A percentile compares a stretch with the other conserved stretches of the same genome.
Conservation (phyloP, 2,797 vertebrate genomes). For the Halcyon leucocephala region DNA sequence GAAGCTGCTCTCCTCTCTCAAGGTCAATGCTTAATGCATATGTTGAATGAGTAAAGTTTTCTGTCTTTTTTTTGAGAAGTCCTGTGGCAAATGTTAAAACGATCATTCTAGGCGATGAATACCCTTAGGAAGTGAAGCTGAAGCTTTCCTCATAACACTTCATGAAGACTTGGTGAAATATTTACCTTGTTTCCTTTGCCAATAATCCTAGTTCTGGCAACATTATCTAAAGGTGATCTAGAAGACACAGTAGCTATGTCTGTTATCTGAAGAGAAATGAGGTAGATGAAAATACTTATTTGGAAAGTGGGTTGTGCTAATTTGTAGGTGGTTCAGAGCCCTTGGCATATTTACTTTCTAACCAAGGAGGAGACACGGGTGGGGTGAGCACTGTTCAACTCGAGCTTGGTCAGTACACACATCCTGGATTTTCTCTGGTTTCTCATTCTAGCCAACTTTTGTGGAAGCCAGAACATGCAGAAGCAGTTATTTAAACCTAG, state of each 20-base stretch:
- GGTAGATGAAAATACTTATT: rapidly evolving
- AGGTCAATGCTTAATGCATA: not conserved
- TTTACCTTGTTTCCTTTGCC: rapidly evolving
- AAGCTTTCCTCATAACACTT: not conserved
- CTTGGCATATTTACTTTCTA: not conserved
- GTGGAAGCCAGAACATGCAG: not conserved
- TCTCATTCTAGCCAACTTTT: not conserved
- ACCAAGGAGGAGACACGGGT: not conserved
- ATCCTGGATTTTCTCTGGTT: not conserved
- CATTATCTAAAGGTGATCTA: rapidly evolving
- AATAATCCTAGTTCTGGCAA: not conserved
- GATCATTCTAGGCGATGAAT: not conserved
- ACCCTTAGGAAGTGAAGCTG: not conserved
- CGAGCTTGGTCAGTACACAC: rapidly evolving
- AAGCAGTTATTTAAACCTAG: not conserved
- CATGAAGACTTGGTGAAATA: not conserved
- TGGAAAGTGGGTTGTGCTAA: not conserved
- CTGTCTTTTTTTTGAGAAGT: not conserved
- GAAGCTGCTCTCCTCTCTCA: not conserved
- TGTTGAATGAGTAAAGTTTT: rapidly evolving
- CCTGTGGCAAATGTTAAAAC: not conserved
- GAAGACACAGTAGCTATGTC: not conserved
- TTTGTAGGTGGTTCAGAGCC: not conserved
- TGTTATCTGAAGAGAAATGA: not conserved
- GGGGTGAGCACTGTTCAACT: not conserved